Evolutionary conservation across 1,140 invertebrate species (phyloP).

Genomic region (Anoplolepis gracilipes): DNA sequence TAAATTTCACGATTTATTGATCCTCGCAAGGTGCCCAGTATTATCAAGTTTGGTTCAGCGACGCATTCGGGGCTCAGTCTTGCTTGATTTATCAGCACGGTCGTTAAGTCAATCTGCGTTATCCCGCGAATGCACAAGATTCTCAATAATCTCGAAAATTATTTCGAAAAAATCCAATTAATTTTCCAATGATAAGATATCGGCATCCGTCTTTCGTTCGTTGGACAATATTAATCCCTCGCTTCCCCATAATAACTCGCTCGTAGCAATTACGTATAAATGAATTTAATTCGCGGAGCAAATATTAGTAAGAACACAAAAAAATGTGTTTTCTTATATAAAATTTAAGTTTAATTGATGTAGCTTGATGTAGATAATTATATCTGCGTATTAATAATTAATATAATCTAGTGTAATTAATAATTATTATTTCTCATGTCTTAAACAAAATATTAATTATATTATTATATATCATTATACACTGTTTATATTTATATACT

Average conservation of each 20-base stretch:
- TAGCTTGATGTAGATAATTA: too few relatives aligned
- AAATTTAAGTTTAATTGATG: not conserved
- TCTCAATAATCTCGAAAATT: conserved; percentile 23
- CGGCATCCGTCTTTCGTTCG: not conserved
- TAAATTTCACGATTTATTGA: conserved; percentile 44
- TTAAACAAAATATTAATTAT: too few relatives aligned
- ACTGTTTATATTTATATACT: too few relatives aligned
- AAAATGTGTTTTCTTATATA: not conserved
- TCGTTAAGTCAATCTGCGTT: conserved; percentile 34
- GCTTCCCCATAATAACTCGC: not conserved
- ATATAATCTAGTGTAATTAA: too few relatives aligned
- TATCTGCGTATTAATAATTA: too few relatives aligned
- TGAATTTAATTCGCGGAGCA: not conserved
- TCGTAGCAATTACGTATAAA: not conserved
- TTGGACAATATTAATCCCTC: conserved; percentile 6
- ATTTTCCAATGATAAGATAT: conserved; percentile 26
- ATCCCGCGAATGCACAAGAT: not conserved
- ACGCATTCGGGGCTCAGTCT: not conserved
- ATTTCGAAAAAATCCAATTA: conserved; percentile 35
- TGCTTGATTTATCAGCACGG: conserved; percentile 17
- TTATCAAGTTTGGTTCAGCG: conserved; percentile 25
- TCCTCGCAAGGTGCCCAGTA: not conserved
- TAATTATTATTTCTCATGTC: too few relatives aligned
- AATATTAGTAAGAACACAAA: not conserved
- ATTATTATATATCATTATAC: not conserved